These are phyloP conservation scores for Solenopsis invicta DNA, from an alignment of 1,140 invertebrate species.

Conservation along the genomic window DNA sequence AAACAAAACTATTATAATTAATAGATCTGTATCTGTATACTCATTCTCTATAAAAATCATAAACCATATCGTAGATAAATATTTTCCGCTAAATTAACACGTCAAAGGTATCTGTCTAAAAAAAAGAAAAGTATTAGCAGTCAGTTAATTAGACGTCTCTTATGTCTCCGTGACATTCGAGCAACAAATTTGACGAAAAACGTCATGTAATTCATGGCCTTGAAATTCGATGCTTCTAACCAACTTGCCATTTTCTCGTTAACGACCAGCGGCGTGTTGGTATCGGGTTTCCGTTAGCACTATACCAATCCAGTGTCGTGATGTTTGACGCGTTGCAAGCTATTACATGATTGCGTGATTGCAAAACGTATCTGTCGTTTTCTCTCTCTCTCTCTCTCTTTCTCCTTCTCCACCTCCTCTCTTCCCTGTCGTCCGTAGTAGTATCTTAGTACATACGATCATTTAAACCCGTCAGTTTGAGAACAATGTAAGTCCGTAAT, in stretches of 20 bases:
- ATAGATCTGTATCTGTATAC: background rate
- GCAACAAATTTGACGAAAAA: conserved; percentile 32
- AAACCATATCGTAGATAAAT: background rate
- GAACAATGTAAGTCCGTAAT: conserved; percentile 12
- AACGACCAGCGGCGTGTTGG: conserved; percentile 31
- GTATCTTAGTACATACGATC: background rate
- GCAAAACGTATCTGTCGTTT: conserved; percentile 56
- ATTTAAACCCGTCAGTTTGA: background rate
- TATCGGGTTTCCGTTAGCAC: conserved; percentile 58
- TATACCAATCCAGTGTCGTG: conserved; percentile 3
- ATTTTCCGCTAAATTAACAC: background rate
- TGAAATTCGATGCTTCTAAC: conserved; percentile 57
- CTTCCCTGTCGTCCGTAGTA: background rate
- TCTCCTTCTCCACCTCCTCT: background rate
- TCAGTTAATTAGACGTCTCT: conserved; percentile 45
- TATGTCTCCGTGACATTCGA: background rate
- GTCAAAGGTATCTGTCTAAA: background rate
- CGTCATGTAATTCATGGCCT: conserved; percentile 30
- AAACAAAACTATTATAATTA: background rate
- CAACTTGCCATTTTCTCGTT: conserved; percentile 59
- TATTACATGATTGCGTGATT: conserved; percentile 68
- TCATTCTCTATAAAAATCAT: conserved; percentile 10
- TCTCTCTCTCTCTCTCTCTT: background rate
- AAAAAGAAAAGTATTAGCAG: background rate
- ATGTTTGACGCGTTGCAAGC: conserved; percentile 29